Conservation (phyloP, 2,888 invertebrate species). For the Bhutanitis thaidina region DNA sequence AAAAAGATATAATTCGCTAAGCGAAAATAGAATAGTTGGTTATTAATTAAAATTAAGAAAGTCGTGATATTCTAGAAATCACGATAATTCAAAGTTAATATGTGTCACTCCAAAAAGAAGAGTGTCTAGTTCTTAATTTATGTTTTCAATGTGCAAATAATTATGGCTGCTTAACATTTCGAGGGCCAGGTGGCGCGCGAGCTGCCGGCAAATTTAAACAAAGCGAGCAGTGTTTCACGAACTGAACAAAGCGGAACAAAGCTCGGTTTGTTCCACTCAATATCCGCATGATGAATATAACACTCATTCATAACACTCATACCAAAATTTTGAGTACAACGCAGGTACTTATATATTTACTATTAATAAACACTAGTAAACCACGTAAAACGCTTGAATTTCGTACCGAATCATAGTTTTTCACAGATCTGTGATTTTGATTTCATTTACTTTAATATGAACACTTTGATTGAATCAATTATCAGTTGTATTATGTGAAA, state of each 20-base stretch:
- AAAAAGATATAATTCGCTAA: too few relatives aligned
- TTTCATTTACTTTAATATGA: too few relatives aligned
- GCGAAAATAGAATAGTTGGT: too few relatives aligned
- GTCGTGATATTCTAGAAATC: too few relatives aligned
- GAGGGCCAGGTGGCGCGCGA: constrained; percentile 24
- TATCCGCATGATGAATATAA: constrained; percentile 12
- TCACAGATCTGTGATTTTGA: too few relatives aligned
- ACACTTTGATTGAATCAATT: too few relatives aligned
- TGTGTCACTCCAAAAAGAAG: too few relatives aligned
- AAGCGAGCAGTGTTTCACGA: constrained; percentile 36
- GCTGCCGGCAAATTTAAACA: constrained; percentile 35
- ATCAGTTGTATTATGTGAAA: too few relatives aligned
- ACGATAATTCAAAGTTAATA: too few relatives aligned
- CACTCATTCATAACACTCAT: constrained; percentile 15
- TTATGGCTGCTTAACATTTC: constrained; percentile 19
- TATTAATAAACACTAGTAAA: neutral
- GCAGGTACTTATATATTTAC: neutral
- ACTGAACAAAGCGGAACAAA: constrained; percentile 37
- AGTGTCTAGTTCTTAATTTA: too few relatives aligned
- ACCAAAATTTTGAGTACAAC: constrained; percentile 1
- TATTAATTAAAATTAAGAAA: too few relatives aligned
- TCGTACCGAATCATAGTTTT: too few relatives aligned
- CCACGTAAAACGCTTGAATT: neutral
- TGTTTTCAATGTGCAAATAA: neutral
- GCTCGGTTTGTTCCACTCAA: constrained; percentile 28